A percentile compares a stretch with the other conserved stretches of the same genome.
phyloP scores from a whole-genome alignment of 2,888 invertebrate genomes.

The Habroteleia sp. region DNA sequence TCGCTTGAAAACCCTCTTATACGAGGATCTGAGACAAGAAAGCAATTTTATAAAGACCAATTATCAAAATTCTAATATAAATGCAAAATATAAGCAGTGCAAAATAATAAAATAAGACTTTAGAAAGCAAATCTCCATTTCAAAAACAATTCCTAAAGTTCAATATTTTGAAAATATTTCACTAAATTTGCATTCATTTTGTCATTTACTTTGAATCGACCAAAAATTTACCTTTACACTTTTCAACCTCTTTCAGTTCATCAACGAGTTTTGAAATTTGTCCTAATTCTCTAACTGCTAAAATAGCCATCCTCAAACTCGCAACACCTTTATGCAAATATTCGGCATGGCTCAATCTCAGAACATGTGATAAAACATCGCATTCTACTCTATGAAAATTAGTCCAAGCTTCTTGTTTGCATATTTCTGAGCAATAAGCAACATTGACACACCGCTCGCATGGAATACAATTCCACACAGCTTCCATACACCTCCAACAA shows the following conservation, averaged over 20 bases:
- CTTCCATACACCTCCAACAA: background rate
- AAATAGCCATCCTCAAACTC: slow-evolving; percentile 11
- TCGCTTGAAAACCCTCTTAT: slow-evolving; percentile 56
- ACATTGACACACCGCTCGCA: slow-evolving; percentile 2
- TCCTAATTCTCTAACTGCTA: slow-evolving; percentile 8
- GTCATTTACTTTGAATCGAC: no score
- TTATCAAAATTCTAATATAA: no score
- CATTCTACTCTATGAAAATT: slow-evolving; percentile 1
- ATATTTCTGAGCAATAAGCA: slow-evolving; percentile 1
- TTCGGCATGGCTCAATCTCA: background rate
- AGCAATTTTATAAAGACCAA: no score
- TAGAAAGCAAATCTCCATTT: no score
- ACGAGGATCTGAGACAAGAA: slow-evolving; percentile 13
- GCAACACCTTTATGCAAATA: background rate
- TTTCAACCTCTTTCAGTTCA: slow-evolving; percentile 10
- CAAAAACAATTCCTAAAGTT: no score
- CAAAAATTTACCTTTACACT: slow-evolving; percentile 19
- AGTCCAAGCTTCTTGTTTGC: background rate
- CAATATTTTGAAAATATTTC: no score
- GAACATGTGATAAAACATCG: background rate
- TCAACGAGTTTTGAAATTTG: background rate
- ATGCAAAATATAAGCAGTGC: no score
- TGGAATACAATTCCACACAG: background rate
- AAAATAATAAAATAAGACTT: no score
- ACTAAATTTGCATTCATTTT: no score